phyloP scores from a whole-genome alignment of 1,140 invertebrate species.

The Atta colombica region DNA sequence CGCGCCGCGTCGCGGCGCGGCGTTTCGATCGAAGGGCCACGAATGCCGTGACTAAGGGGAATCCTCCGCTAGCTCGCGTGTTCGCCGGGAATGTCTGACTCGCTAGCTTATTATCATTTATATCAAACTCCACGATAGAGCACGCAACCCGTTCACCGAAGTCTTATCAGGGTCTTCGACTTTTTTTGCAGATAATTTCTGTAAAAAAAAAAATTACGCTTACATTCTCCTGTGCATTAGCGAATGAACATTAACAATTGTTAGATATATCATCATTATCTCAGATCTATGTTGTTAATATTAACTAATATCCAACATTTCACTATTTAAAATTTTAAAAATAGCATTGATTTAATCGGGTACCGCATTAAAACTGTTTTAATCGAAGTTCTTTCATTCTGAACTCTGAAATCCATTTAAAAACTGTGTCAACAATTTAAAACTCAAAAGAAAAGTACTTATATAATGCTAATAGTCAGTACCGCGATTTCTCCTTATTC shows the following conservation, averaged over 20 bases:
- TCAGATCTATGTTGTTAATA: neutral
- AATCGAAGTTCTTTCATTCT: neutral
- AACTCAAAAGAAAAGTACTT: constrained; percentile 24
- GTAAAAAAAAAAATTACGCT: constrained; percentile 7
- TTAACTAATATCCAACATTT: neutral
- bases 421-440: neutral
- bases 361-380: neutral
- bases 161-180: constrained; percentile 19
- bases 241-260: neutral
- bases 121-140: constrained; percentile 48
- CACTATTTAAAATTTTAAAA: neutral
- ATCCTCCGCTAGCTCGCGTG: constrained; percentile 40
- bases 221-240: too few relatives aligned
- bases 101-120: constrained; percentile 62
- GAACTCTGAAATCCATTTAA: neutral
- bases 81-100: constrained; percentile 37
- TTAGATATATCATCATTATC: neutral
- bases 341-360: neutral
- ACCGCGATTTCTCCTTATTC: neutral
- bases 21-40: constrained; percentile 40
- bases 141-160: constrained; percentile 25
- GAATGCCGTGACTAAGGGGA: constrained; percentile 50
- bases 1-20: constrained; percentile 21
- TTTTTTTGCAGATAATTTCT: constrained; percentile 5
- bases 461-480: neutral